Evolutionary conservation across 2,113 vertebrate species (phyloP), one percentile per base, ranked within the genome.

Genomic region (Perca fluviatilis): DNA sequence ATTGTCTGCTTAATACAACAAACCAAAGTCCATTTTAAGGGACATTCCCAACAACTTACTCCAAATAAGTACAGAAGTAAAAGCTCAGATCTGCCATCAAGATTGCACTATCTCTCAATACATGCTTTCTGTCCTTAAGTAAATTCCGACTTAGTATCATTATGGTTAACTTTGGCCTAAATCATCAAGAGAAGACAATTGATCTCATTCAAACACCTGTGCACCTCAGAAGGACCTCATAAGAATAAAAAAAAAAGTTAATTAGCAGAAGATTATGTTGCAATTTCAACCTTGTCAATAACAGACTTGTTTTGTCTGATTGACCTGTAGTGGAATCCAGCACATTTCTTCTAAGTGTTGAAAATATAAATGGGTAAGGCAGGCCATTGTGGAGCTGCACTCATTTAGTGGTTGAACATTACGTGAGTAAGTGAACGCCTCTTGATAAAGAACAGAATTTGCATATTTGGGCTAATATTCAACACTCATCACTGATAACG

Each of bases 401-500:
- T 69, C 43, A 47, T 60, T 71, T 53, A 46, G 19, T 40, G 19
- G 56, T 62, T 65, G 60, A 80, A 74, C 23, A 62, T 82, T 68
- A 71, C 0, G 18, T 0, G 53, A 73, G 56, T 67, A 36, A 5
- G 61, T 43, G 15, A 65, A 53, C 51, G 14, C 12, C 51, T 36
- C 9, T 43, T 80, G 19, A 67, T 86, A 83, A 82, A 86, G 46
- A 80, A 40, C 13, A 43, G 12, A 5, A 95, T 96, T 96, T 96
- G 95, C 95, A 96, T 96, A 87, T 88, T 64, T 12, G 58, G 64
- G 92, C 85, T 94, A 95, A 96, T 95, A 73, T 88, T 94, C 92
- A 94, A 95, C 94, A 83, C 82, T 54, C 23, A 25, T 73, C 40
- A 5, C 90, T 91, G 94, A 93, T 94, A 94, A 86, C 47, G 57